phyloP scores from a whole-genome alignment of 2,888 invertebrate genomes.

The Theretra japonica region DNA sequence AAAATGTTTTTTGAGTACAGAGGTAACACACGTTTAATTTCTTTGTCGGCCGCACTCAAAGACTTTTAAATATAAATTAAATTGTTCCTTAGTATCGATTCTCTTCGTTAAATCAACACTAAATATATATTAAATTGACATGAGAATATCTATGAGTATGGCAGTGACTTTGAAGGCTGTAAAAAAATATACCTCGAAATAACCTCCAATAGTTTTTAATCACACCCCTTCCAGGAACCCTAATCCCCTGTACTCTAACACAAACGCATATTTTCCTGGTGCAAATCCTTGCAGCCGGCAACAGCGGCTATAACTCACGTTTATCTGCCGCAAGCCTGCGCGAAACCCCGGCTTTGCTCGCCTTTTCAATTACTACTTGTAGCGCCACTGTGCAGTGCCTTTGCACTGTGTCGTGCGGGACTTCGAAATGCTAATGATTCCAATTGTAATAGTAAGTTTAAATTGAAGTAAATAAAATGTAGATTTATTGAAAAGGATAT shows the following conservation, averaged over 20 bases:
- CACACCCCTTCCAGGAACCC: neutral
- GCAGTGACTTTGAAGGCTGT: neutral
- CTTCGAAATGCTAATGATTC: neutral
- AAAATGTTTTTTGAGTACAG: too few relatives aligned
- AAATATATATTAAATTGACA: too few relatives aligned
- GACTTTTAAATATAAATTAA: too few relatives aligned
- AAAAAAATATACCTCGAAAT: neutral
- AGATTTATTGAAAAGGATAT: too few relatives aligned
- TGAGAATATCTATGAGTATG: too few relatives aligned
- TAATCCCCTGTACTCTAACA: neutral
- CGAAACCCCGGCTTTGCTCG: constrained; percentile 11
- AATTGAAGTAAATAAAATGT: too few relatives aligned
- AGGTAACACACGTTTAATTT: too few relatives aligned
- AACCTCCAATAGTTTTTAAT: neutral
- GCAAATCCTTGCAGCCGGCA: constrained; percentile 42
- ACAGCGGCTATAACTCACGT: constrained; percentile 42
- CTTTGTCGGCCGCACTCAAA: too few relatives aligned
- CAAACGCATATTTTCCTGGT: constrained; percentile 39
- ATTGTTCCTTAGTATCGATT: too few relatives aligned
- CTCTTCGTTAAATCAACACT: too few relatives aligned
- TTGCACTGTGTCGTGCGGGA: too few relatives aligned
- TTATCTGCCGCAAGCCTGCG: constrained; percentile 36
- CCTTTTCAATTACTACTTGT: constrained; percentile 5
- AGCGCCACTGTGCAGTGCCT: neutral
- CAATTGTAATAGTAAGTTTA: neutral